These are phyloP conservation scores for Nothoprocta pentlandii DNA, from an alignment of 2,113 vertebrate genomes.

Conservation along the genomic window DNA sequence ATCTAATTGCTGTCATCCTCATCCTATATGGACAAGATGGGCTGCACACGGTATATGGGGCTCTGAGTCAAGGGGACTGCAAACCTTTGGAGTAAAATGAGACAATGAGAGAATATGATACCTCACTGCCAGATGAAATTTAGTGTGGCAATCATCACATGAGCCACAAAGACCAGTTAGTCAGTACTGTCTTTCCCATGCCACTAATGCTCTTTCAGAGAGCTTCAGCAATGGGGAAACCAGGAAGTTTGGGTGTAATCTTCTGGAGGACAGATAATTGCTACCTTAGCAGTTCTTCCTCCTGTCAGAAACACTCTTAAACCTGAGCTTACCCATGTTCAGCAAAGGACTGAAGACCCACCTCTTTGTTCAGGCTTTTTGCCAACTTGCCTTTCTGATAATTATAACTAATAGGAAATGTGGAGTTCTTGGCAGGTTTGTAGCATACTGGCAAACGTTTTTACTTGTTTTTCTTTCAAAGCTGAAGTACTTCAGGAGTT, in stretches of 20 bases:
- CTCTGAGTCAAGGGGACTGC: neutral
- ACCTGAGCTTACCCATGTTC: neutral
- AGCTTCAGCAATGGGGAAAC: neutral
- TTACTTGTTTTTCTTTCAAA: constrained; percentile 6
- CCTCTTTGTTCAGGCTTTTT: constrained; percentile 20
- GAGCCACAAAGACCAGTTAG: neutral
- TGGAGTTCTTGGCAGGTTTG: neutral
- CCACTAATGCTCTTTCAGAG: neutral
- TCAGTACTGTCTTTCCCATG: neutral
- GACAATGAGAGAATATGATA: neutral
- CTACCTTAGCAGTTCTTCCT: constrained; percentile 7
- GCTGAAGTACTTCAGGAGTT: neutral
- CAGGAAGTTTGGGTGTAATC: constrained; percentile 30
- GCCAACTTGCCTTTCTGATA: constrained; percentile 27
- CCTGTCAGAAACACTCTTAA: neutral
- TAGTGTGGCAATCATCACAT: neutral
- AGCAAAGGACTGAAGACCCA: neutral
- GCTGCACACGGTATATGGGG: neutral
- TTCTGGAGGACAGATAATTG: constrained; percentile 6
- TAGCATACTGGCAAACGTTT: neutral
- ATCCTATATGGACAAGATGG: neutral
- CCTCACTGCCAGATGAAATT: neutral
- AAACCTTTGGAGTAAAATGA: neutral
- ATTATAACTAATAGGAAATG: constrained; percentile 8
- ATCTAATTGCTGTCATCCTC: neutral